These are phyloP conservation scores for Cryptoblepharus egeriae DNA, from an alignment of 2,797 vertebrate genomes.

Conservation along the genomic window DNA sequence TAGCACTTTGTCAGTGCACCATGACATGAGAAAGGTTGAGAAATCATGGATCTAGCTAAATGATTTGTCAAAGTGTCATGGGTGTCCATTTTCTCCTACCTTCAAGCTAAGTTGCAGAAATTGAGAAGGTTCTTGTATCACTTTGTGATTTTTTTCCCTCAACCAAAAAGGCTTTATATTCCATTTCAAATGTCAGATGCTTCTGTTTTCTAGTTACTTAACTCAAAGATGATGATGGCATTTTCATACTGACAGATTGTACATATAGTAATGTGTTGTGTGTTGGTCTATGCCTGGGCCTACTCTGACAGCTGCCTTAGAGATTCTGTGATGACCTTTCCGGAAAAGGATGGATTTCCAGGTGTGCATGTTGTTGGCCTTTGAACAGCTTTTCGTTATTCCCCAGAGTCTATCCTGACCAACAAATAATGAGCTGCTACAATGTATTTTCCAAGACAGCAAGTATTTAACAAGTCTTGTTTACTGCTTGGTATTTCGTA, in stretches of 20 bases:
- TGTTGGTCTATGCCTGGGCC: slow-evolving; percentile 10
- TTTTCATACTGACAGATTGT: slow-evolving; percentile 16
- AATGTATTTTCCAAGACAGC: slow-evolving; percentile 7
- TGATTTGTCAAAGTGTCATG: slow-evolving; percentile 6
- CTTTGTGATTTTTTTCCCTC: background rate
- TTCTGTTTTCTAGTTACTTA: slow-evolving; percentile 10
- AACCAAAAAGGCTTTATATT: background rate
- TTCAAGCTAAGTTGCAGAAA: background rate
- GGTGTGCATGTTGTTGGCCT: slow-evolving; percentile 7
- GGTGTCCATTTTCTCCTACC: background rate
- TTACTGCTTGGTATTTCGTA: slow-evolving; percentile 24
- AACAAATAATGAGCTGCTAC: background rate
- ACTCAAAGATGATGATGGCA: slow-evolving; percentile 25
- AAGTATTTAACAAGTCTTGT: slow-evolving; percentile 15
- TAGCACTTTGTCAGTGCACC: too few relatives aligned
- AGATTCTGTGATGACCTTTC: slow-evolving; percentile 37
- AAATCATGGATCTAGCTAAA: background rate
- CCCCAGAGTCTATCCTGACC: slow-evolving; percentile 6
- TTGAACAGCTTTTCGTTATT: background rate
- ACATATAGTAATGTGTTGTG: background rate
- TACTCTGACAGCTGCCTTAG: slow-evolving; percentile 21
- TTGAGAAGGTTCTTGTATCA: background rate
- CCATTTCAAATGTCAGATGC: slow-evolving; percentile 17
- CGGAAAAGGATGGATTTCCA: slow-evolving; percentile 9
- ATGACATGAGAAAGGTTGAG: too few relatives aligned